Evolutionary conservation across 2,888 invertebrate genomes (phyloP), one percentile per base, ranked within the genome.

Genomic region (Lithophane socia): DNA sequence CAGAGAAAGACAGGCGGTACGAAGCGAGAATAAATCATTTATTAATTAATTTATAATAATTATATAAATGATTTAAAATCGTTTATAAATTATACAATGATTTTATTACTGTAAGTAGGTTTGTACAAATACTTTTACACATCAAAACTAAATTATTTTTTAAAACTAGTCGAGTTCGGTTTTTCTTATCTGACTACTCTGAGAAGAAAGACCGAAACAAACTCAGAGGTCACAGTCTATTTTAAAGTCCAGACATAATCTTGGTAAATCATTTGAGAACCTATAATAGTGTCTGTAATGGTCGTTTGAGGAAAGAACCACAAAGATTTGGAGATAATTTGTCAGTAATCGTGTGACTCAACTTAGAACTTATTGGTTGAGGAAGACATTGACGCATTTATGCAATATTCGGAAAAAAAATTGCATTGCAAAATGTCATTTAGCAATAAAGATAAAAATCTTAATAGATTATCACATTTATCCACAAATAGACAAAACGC

Each of bases 1-100:
- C 84, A 60, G 29, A n/a, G 44, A 54, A 37, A 67, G 82, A 75
- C 37, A 73, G 1, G 73, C 82, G 13, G 7, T 67, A 13, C 0
- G 0, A 16, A 47, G 67, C 75, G 21, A 49, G 47, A 73, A 66
- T n/a, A 29, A 29, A 29, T 29, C 29, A 29, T 29, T 29, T 29
- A 29, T 29, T 29, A 29, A 29, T 29, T n/a, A n/a, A n/a, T 29
- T 29, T 29, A 29, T 21, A 21, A 54, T 54, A 54, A 54, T 21
- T 21, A 29, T 54, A 54, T 54, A 21, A 9, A 54, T 9, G 54
- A 54, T 54, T 54, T 54, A n/a, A 54, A 29, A 29, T 29, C 29
- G 1, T 29, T 29, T 29, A 29, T 29, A 29, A 29, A 29, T 29
- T 29, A 29, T 29, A 29, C 0, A 29, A 29, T 29, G 29, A 29